Percentiles rank a stretch among this genome's conserved stretches.
These are phyloP conservation scores for Phymatocera aterrima DNA, from an alignment of 2,888 invertebrate genomes.

Conservation along the genomic window DNA sequence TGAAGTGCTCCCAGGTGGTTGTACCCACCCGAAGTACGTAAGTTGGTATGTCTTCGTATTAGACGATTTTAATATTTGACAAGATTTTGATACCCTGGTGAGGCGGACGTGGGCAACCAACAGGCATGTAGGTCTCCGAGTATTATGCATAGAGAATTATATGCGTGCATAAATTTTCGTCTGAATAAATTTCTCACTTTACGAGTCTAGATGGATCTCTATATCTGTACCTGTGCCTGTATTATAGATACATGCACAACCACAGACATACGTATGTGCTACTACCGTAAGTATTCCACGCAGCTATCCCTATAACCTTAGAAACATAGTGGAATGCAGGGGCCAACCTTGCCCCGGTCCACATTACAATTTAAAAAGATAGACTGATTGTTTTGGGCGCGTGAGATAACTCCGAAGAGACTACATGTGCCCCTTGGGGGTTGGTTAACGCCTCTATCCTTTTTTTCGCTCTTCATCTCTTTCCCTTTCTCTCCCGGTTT, in stretches of 20 bases:
- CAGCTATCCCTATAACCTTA: not conserved
- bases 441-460: conserved; percentile 33
- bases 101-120: not conserved
- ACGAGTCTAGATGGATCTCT: not conserved
- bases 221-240: not conserved
- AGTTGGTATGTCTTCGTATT: not conserved
- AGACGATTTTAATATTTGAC: conserved; percentile 33
- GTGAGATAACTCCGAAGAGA: conserved; percentile 63
- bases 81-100: not conserved
- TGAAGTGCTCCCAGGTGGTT: not conserved
- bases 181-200: conserved; percentile 26
- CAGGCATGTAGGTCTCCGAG: too few species aligned
- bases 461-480: too few species aligned
- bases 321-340: too few species aligned
- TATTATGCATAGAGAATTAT: too few species aligned
- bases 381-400: conserved; percentile 64
- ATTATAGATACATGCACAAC: not conserved
- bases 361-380: conserved; percentile 64
- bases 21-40: not conserved
- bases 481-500: not conserved
- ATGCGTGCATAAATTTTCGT: conserved; percentile 38
- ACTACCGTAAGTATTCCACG: not conserved
- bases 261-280: not conserved
- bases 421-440: conserved; percentile 6
- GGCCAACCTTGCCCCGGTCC: conserved; percentile 1